Percentiles rank a stretch among this genome's conserved stretches.
Evolutionary conservation across 2,888 invertebrate species (phyloP).

Genomic region (Drosophila recens): DNA sequence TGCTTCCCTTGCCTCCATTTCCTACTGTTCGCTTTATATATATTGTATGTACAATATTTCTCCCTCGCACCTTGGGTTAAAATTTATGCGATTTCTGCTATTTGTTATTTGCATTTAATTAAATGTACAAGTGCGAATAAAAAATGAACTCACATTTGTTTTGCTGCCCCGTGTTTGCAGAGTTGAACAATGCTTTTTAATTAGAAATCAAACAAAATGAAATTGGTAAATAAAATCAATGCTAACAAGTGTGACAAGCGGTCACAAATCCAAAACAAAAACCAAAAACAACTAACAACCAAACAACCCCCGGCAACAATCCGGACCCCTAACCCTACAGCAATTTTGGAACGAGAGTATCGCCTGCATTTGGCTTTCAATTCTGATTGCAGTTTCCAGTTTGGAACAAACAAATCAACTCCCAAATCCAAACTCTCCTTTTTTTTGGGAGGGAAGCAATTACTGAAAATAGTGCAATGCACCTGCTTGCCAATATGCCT

Average conservation of each 20-base stretch:
- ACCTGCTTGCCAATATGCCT: constrained; percentile 28
- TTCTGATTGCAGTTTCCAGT: constrained; percentile 72
- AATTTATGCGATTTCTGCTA: constrained; percentile 70
- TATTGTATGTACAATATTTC: constrained; percentile 3
- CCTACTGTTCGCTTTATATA: not conserved
- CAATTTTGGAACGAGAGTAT: constrained; percentile 26
- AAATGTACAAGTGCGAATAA: constrained; percentile 61
- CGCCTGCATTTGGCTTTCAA: constrained; percentile 47
- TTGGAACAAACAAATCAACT: constrained; percentile 65
- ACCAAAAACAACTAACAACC: constrained; percentile 9
- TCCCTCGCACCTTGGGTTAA: constrained; percentile 42
- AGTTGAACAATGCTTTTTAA: constrained; percentile 62
- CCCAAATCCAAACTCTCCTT: not conserved
- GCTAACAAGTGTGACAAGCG: constrained; percentile 66
- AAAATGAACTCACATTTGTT: constrained; percentile 20
- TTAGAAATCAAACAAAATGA: constrained; percentile 76
- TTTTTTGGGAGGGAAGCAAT: constrained; percentile 56
- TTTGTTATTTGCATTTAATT: constrained; percentile 82
- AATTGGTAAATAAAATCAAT: constrained; percentile 68
- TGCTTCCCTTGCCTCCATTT: not conserved
- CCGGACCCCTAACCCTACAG: not conserved
- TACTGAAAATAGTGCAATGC: constrained; percentile 51
- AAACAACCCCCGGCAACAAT: constrained; percentile 5
- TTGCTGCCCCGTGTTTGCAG: not conserved
- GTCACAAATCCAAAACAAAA: constrained; percentile 21